Conservation (phyloP, 2,113 vertebrate genomes). For the Cyprinus carpio region DNA sequence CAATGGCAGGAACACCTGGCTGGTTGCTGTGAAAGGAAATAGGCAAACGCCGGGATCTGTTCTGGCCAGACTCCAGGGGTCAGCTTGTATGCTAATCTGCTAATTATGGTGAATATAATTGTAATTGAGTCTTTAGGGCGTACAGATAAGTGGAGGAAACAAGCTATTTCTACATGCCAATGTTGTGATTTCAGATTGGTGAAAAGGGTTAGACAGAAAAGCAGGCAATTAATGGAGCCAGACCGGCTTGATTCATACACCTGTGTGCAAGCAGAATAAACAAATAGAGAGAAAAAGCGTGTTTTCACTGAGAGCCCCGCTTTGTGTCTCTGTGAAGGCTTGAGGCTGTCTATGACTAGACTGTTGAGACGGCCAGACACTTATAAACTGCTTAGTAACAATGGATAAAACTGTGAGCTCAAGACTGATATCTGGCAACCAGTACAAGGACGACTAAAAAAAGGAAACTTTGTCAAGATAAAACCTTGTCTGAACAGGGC, state of each 20-base stretch:
- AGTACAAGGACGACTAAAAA: too few relatives aligned
- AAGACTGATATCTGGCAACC: too few relatives aligned
- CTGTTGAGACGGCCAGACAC: too few relatives aligned
- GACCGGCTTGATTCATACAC: constrained; percentile 68
- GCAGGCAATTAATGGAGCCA: constrained; percentile 61
- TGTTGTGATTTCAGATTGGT: constrained; percentile 72
- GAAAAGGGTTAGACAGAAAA: constrained; percentile 55
- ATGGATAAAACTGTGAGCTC: too few relatives aligned
- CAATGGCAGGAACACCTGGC: constrained; percentile 36
- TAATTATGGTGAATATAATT: constrained; percentile 76
- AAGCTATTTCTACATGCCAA: constrained; percentile 67
- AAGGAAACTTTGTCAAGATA: too few relatives aligned
- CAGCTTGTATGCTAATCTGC: constrained; percentile 76
- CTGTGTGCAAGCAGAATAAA: constrained; percentile 51
- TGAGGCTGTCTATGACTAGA: too few relatives aligned
- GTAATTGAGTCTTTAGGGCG: constrained; percentile 68
- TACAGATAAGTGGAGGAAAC: constrained; percentile 58
- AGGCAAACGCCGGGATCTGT: constrained; percentile 58
- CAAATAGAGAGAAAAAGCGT: neutral
- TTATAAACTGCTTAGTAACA: too few relatives aligned
- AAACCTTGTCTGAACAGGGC: too few relatives aligned
- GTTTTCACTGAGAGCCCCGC: too few relatives aligned
- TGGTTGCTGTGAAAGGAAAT: constrained; percentile 57
- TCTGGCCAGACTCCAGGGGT: constrained; percentile 69
- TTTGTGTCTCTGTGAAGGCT: too few relatives aligned